Percentiles rank a stretch among this genome's conserved stretches.
phyloP scores from a whole-genome alignment of 1,140 invertebrate genomes.

The Triops cancriformis region DNA sequence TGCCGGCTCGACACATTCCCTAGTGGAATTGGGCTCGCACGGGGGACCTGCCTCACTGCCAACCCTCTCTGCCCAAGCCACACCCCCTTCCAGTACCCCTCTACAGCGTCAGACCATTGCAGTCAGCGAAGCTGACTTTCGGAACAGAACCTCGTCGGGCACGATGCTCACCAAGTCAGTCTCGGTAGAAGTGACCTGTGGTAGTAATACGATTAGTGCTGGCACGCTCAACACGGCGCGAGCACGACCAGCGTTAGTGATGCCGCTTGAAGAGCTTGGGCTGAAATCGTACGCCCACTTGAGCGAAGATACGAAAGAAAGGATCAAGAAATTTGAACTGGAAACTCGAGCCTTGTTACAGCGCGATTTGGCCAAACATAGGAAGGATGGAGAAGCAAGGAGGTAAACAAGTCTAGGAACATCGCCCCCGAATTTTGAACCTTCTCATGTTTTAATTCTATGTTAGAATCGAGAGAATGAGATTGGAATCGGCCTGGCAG shows the following conservation, averaged over 20 bases:
- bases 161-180: neutral
- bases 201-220: slow-evolving; percentile 40
- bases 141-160: neutral
- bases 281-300: slow-evolving; percentile 51
- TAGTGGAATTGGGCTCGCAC: slow-evolving; percentile 22
- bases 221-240: slow-evolving; percentile 46
- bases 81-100: neutral
- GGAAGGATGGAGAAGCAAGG: slow-evolving; percentile 29
- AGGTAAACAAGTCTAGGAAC: neutral
- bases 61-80: neutral
- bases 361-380: slow-evolving; percentile 41
- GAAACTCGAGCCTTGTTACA: slow-evolving; percentile 61
- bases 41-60: slow-evolving; percentile 16
- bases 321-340: slow-evolving; percentile 58
- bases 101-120: neutral
- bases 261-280: slow-evolving; percentile 30
- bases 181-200: neutral
- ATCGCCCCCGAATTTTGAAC: no score
- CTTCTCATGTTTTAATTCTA: no score
- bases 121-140: neutral
- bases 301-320: slow-evolving; percentile 51
- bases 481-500: slow-evolving; percentile 52
- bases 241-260: slow-evolving; percentile 46
- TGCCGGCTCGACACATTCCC: slow-evolving; percentile 23
- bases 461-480: slow-evolving; percentile 43